Conservation (phyloP, 1,140 invertebrate genomes). For the Drosophila funebris region DNA sequence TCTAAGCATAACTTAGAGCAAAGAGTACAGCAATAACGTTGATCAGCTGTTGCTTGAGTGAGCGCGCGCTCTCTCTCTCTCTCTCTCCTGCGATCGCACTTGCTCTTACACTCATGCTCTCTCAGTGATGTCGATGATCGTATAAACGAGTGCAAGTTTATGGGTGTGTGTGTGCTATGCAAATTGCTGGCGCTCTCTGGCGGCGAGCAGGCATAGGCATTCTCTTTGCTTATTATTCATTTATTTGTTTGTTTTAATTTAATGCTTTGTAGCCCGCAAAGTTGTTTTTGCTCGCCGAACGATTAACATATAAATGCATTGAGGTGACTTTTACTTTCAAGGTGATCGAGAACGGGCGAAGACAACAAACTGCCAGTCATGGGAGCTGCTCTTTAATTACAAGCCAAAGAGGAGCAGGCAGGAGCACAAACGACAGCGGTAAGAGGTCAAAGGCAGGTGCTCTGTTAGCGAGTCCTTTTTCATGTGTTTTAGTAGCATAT, state of each 20-base stretch:
- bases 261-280: constrained; percentile 75
- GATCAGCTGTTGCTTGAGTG: constrained; percentile 53
- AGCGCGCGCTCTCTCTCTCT: constrained; percentile 7
- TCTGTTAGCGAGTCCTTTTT: constrained; percentile 33
- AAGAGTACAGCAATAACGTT: constrained; percentile 4
- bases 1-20: constrained; percentile 61
- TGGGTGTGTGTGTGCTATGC: constrained; percentile 43
- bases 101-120: constrained; percentile 15
- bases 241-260: constrained; percentile 83
- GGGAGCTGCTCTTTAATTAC: constrained; percentile 53
- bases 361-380: constrained; percentile 48
- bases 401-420: constrained; percentile 16
- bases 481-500: constrained; percentile 45
- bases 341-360: constrained; percentile 57
- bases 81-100: constrained; percentile 13
- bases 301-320: constrained; percentile 80
- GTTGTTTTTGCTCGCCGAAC: constrained; percentile 25
- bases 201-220: constrained; percentile 2
- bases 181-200: constrained; percentile 59
- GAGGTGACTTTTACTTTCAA: constrained; percentile 75
- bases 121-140: neutral
- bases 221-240: constrained; percentile 71
- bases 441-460: constrained; percentile 52
- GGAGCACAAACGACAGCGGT: too few relatives aligned
- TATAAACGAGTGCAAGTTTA: neutral